A percentile compares a stretch with the other conserved stretches of the same genome.
These are phyloP conservation scores for Hymenochirus boettgeri DNA, from an alignment of 2,113 vertebrate genomes.

Conservation along the genomic window DNA sequence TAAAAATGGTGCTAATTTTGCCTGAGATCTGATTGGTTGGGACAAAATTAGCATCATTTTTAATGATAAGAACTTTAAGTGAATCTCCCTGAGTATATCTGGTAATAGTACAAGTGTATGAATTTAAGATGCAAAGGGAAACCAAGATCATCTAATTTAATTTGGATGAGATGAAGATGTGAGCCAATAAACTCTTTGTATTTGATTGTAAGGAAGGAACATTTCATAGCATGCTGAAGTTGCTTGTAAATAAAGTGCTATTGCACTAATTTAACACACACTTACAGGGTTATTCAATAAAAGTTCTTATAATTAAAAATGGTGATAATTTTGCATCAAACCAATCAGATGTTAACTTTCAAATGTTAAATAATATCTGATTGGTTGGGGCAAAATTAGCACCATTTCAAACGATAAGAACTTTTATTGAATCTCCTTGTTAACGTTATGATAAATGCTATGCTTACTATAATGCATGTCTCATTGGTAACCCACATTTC, in stretches of 20 bases:
- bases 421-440: background rate
- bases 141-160: background rate
- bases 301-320: too few species aligned
- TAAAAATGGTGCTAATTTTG: too few species aligned
- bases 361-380: too few species aligned
- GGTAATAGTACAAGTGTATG: conserved; percentile 3
- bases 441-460: background rate
- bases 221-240: background rate
- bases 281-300: too few species aligned
- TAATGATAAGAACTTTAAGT: too few species aligned
- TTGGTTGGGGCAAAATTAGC: too few species aligned
- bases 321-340: too few species aligned
- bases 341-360: too few species aligned
- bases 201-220: conserved; percentile 3
- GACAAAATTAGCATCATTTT: too few species aligned
- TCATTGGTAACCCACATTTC: background rate
- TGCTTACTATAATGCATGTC: conserved; percentile 15
- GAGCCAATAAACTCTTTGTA: background rate
- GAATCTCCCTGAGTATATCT: too few species aligned
- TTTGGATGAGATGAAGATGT: conserved; percentile 2
- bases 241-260: background rate
- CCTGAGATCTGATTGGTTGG: too few species aligned
- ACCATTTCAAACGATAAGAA: too few species aligned
- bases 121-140: background rate
- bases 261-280: background rate